Percentiles rank a stretch among this genome's conserved stretches.
These are phyloP conservation scores for Dicentrarchus labrax DNA, from an alignment of 2,113 vertebrate species.

Conservation along the genomic window DNA sequence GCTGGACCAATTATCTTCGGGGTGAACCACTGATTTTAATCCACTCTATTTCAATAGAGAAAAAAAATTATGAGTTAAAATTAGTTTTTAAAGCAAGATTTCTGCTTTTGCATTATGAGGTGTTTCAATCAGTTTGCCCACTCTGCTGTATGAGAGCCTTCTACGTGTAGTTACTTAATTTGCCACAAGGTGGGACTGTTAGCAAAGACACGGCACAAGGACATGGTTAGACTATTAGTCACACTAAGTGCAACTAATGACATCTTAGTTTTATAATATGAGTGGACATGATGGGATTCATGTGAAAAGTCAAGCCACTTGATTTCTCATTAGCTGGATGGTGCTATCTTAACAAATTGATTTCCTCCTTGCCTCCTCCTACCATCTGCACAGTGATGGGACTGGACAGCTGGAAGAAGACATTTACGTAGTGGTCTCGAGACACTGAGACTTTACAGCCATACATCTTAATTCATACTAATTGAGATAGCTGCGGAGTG, in stretches of 20 bases:
- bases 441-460: conserved; percentile 49
- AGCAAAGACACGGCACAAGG: conserved; percentile 49
- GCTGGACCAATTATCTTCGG: neutral
- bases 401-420: conserved; percentile 71
- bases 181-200: conserved; percentile 73
- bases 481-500: conserved; percentile 57
- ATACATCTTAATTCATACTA: conserved; percentile 73
- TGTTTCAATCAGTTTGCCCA: neutral
- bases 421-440: conserved; percentile 71
- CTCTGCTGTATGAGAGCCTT: neutral
- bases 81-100: neutral
- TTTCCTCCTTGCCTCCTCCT: conserved; percentile 60
- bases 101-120: neutral
- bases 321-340: conserved; percentile 78
- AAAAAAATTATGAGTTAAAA: neutral
- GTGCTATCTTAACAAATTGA: conserved; percentile 75
- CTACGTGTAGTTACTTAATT: conserved; percentile 26
- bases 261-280: conserved; percentile 66
- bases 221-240: conserved; percentile 27
- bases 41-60: neutral
- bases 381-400: conserved; percentile 74
- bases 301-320: conserved; percentile 79
- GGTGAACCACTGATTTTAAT: neutral
- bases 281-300: conserved; percentile 75
- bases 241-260: conserved; percentile 62